phyloP scores from a whole-genome alignment of 37 sponge, comb jelly and placozoan species.

The Ianthella basta region DNA sequence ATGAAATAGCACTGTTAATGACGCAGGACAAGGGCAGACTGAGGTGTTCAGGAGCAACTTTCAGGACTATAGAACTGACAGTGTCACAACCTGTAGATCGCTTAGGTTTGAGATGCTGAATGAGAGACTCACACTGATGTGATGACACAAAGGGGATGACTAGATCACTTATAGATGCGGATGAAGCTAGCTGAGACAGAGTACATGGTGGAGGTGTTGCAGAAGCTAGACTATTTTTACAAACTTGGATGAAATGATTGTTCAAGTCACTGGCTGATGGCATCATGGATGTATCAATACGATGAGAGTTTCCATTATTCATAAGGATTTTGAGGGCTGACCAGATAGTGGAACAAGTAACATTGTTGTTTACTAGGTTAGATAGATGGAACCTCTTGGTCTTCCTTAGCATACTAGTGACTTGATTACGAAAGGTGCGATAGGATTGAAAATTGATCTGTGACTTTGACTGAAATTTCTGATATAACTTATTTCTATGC shows the following conservation, averaged over 20 bases:
- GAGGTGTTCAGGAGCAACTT: not conserved
- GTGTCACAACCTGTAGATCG: not conserved
- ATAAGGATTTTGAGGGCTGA: not conserved
- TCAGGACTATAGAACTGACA: not conserved
- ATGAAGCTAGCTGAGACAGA: too few relatives aligned
- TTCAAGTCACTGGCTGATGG: conserved; percentile 1
- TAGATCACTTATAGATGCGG: too few relatives aligned
- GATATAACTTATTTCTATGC: conserved; percentile 23
- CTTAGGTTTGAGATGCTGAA: not conserved
- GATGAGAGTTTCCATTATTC: not conserved
- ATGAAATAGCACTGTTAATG: conserved; percentile 2
- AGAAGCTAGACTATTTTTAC: too few relatives aligned
- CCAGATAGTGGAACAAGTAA: not conserved
- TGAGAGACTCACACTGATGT: not conserved
- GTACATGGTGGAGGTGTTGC: too few relatives aligned
- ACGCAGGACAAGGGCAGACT: not conserved
- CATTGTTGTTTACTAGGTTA: not conserved
- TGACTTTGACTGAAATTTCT: conserved; percentile 11
- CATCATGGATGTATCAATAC: not conserved
- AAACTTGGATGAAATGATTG: conserved; percentile 7
- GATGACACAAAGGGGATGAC: not conserved
- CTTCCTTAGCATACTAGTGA: not conserved
- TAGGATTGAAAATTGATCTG: not conserved
- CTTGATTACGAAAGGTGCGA: conserved; percentile 4
- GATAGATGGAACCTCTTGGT: not conserved